These are phyloP conservation scores for Antechinus flavipes DNA, from an alignment of 2,113 vertebrate species.

Conservation along the genomic window DNA sequence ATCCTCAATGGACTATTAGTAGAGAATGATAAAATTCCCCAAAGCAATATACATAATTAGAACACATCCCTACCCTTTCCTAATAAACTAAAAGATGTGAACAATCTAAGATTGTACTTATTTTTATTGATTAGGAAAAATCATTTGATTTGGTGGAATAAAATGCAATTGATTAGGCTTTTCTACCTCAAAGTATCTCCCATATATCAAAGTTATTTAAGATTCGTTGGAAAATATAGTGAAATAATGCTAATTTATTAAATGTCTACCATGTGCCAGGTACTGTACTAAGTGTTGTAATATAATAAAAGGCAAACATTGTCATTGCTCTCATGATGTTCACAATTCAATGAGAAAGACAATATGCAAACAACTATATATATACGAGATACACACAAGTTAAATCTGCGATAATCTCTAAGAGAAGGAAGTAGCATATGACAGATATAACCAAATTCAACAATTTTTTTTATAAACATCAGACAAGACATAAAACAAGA, in stretches of 20 bases:
- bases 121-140: background rate
- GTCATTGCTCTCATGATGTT: background rate
- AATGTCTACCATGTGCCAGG: background rate
- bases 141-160: background rate
- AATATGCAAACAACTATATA: background rate
- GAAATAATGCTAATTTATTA: background rate
- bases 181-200: background rate
- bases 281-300: background rate
- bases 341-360: background rate
- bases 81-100: background rate
- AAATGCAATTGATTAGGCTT: background rate
- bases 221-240: background rate
- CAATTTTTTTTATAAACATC: background rate
- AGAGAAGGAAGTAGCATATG: background rate
- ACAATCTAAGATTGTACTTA: background rate
- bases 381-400: background rate
- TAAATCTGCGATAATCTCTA: background rate
- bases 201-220: background rate
- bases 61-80: background rate
- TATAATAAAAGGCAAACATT: background rate
- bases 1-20: background rate
- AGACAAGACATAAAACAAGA: background rate
- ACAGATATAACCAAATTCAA: background rate
- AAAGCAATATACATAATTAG: background rate
- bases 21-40: background rate